Conservation (phyloP, 1,140 invertebrate genomes). For the Anastrepha ludens region DNA sequence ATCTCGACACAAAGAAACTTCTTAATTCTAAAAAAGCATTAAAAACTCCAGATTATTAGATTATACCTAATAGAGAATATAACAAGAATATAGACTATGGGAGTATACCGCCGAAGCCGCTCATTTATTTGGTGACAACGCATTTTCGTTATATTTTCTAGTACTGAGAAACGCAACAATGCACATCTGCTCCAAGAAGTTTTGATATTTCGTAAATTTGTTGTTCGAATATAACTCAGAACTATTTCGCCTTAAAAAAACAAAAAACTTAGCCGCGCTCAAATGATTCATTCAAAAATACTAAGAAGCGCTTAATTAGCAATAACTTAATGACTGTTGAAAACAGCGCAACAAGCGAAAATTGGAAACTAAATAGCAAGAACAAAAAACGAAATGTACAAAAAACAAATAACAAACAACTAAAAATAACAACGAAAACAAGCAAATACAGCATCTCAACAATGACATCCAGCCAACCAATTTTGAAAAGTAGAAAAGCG, state of each 20-base stretch:
- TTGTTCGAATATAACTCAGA: background rate
- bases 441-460: background rate
- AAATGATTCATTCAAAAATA: conserved; percentile 19
- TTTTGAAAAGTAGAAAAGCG: background rate
- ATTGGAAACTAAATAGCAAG: background rate
- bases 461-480: background rate
- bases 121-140: too few species aligned
- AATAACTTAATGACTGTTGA: background rate
- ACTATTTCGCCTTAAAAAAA: background rate
- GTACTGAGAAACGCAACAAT: too few species aligned
- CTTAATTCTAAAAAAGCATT: too few species aligned
- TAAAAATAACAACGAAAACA: background rate
- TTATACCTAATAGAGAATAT: too few species aligned
- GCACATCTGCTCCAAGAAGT: too few species aligned
- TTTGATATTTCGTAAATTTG: too few species aligned
- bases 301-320: conserved; percentile 13
- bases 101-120: too few species aligned
- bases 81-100: too few species aligned
- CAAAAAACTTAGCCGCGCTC: background rate
- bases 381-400: background rate
- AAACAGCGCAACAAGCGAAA: background rate
- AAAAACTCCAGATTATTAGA: too few species aligned
- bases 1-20: too few species aligned
- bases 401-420: background rate
- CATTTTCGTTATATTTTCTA: too few species aligned